A percentile compares a stretch with the other conserved stretches of the same genome.
These are phyloP conservation scores for Drosophila jambulina DNA, from an alignment of 1,140 invertebrate species.

Conservation along the genomic window DNA sequence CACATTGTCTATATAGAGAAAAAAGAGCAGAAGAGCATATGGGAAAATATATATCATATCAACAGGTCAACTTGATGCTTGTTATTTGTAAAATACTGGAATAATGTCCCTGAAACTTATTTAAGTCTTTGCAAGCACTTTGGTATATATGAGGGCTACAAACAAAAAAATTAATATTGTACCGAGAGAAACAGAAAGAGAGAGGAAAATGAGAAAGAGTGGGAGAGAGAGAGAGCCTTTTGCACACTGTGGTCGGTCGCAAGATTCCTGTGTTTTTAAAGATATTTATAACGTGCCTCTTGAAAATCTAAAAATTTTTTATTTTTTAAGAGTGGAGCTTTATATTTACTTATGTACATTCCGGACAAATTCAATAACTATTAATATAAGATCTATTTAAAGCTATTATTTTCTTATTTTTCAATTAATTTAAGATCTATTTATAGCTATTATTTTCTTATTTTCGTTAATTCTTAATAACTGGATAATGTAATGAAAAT, in stretches of 20 bases:
- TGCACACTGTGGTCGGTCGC: neutral
- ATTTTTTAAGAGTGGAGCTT: neutral
- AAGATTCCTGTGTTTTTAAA: neutral
- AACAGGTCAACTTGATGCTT: slow-evolving; percentile 20
- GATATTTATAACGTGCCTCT: neutral
- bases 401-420: neutral
- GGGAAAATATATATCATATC: slow-evolving; percentile 38
- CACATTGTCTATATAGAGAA: slow-evolving; percentile 75
- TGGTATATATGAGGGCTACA: no score
- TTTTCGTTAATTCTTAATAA: no score
- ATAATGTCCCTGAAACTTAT: neutral
- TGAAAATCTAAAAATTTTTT: neutral
- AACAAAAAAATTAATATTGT: no score
- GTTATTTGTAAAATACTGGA: neutral
- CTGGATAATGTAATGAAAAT: no score
- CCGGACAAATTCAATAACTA: neutral
- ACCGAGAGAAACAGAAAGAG: no score
- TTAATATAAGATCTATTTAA: neutral
- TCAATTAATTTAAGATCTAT: no score
- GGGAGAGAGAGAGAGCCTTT: neutral
- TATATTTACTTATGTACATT: neutral
- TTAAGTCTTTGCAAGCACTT: neutral
- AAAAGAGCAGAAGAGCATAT: slow-evolving; percentile 60
- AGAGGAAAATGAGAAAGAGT: no score
- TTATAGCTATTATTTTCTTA: no score